Conservation (phyloP, 1,140 invertebrate genomes). For the Andrena cerasifolii region DNA sequence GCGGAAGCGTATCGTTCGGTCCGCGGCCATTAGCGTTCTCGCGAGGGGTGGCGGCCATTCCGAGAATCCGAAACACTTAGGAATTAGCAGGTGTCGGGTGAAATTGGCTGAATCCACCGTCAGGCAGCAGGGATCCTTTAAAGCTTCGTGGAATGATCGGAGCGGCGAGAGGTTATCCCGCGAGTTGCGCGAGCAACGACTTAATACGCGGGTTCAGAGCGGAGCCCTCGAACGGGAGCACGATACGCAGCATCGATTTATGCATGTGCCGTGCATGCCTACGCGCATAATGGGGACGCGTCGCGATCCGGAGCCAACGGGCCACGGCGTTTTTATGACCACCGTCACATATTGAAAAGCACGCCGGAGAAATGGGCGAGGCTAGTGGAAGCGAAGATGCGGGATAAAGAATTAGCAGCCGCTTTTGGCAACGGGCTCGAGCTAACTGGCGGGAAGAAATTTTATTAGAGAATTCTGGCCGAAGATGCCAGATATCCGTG, state of each 20-base stretch:
- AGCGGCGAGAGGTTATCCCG: constrained; percentile 4
- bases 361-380: constrained; percentile 21
- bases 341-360: constrained; percentile 77
- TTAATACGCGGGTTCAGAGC: constrained; percentile 45
- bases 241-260: constrained; percentile 65
- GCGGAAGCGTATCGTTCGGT: constrained; percentile 3
- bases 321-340: constrained; percentile 66
- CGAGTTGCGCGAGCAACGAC: constrained; percentile 49
- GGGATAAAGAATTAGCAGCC: constrained; percentile 82
- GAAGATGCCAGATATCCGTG: constrained; percentile 76
- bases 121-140: neutral
- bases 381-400: constrained; percentile 70
- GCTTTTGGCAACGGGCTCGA: constrained; percentile 78
- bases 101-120: neutral
- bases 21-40: neutral
- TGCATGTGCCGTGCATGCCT: constrained; percentile 31
- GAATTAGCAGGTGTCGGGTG: constrained; percentile 15
- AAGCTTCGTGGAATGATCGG: neutral
- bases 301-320: constrained; percentile 18
- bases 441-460: constrained; percentile 81
- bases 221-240: constrained; percentile 12
- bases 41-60: neutral
- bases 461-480: constrained; percentile 80
- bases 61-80: neutral
- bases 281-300: constrained; percentile 68